These are phyloP conservation scores for Uria aalge DNA, from an alignment of 2,113 vertebrate species.

Conservation along the genomic window DNA sequence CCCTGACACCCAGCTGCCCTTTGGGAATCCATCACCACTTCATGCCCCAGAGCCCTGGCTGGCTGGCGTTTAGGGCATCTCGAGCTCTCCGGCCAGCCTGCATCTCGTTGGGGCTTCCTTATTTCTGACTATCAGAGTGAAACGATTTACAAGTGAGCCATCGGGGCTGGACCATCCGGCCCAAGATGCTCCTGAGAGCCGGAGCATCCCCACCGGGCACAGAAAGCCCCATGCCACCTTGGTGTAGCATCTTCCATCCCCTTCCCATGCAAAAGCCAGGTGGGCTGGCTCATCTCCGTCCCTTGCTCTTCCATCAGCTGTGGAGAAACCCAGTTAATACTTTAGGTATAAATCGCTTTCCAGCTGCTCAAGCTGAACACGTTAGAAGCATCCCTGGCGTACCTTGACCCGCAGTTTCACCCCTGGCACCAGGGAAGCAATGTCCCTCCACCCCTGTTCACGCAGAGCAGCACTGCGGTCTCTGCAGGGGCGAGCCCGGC, in stretches of 20 bases:
- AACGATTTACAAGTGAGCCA: neutral
- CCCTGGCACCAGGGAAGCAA: neutral
- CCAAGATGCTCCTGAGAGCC: neutral
- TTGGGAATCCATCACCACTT: neutral
- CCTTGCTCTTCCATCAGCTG: neutral
- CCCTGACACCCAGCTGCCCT: neutral
- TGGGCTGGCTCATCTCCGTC: neutral
- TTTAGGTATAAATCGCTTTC: neutral
- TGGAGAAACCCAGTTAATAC: neutral
- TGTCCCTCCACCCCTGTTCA: neutral
- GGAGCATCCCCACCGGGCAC: neutral
- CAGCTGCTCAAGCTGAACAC: neutral
- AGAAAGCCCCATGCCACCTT: fast-evolving
- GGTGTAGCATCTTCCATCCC: fast-evolving
- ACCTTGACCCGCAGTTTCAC: neutral
- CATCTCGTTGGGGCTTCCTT: neutral
- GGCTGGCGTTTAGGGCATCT: neutral
- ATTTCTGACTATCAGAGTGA: fast-evolving
- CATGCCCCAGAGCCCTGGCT: fast-evolving
- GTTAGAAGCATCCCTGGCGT: fast-evolving
- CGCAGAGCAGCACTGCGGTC: fast-evolving
- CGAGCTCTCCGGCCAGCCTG: neutral
- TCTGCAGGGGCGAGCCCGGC: neutral
- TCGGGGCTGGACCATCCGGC: neutral
- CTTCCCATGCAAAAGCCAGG: neutral